Conservation (phyloP, 2,113 vertebrate genomes). For the Corydoras sp. region DNA sequence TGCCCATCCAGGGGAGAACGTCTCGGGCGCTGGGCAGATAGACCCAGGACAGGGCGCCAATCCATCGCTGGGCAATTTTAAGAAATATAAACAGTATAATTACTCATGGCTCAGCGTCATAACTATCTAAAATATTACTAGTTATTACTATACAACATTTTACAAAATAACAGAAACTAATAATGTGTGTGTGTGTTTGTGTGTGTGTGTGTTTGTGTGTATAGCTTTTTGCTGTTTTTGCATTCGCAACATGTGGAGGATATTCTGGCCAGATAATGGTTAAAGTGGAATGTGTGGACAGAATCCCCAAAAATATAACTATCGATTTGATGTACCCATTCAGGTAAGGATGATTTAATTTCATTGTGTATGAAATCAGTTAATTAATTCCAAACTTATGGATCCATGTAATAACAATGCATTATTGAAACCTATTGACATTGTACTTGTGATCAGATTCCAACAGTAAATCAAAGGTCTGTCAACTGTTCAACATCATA, state of each 20-base stretch:
- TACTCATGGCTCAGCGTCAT: no score
- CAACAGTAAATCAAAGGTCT: background rate
- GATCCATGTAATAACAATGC: no score
- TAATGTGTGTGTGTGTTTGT: background rate
- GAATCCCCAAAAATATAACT: constrained; percentile 83
- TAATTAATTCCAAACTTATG: no score
- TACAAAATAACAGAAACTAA: no score
- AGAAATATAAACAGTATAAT: no score
- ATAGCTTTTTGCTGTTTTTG: constrained; percentile 99
- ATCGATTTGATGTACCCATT: constrained; percentile 91
- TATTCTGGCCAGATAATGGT: constrained; percentile 90
- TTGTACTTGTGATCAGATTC: background rate
- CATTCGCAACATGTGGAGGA: constrained; percentile 98
- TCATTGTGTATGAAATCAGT: no score
- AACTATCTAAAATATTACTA: no score
- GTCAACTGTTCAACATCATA: background rate
- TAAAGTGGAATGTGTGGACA: constrained; percentile 91
- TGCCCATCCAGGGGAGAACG: no score
- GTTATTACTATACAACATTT: no score
- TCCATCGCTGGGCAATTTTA: no score
- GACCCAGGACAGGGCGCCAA: no score
- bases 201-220: constrained; percentile 12
- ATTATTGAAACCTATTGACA: background rate
- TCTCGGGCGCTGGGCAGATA: no score
- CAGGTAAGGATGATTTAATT: constrained; percentile 67